Conservation (phyloP, 2,888 invertebrate species). For the Campoplex nolae region DNA sequence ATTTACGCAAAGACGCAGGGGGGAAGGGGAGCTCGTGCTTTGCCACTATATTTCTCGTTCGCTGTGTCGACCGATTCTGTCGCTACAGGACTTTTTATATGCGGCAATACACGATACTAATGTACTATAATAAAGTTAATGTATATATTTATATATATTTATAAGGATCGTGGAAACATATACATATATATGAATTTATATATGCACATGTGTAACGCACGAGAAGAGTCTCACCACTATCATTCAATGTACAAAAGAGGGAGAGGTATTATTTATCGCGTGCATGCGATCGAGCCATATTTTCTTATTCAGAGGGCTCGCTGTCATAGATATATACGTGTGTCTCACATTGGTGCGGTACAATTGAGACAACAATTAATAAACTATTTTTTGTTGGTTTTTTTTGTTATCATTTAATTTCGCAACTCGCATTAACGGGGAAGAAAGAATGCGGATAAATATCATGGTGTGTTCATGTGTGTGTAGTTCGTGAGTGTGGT, state of each 20-base stretch:
- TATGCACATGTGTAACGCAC: constrained; percentile 36
- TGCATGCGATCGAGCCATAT: constrained; percentile 29
- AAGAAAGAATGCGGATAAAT: constrained; percentile 44
- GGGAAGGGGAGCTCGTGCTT: neutral
- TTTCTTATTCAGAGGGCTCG: neutral
- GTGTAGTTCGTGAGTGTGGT: constrained; percentile 3
- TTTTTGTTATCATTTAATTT: constrained; percentile 23
- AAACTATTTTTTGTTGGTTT: neutral
- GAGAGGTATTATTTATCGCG: constrained; percentile 29
- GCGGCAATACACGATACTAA: constrained; percentile 26
- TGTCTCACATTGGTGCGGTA: constrained; percentile 26
- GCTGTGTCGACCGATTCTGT: neutral
- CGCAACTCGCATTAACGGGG: constrained; percentile 46
- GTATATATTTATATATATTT: constrained; percentile 39
- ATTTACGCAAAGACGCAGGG: neutral
- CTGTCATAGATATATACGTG: constrained; percentile 7
- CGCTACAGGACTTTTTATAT: neutral
- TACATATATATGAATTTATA: constrained; percentile 32
- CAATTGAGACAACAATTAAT: constrained; percentile 47
- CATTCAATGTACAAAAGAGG: constrained; percentile 63
- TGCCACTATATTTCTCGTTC: neutral
- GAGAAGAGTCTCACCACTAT: constrained; percentile 44
- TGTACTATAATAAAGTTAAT: constrained; percentile 21
- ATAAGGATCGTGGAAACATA: constrained; percentile 37
- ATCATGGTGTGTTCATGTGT: constrained; percentile 13